phyloP scores from a whole-genome alignment of 2,888 invertebrate species.

The Aromia moschata region DNA sequence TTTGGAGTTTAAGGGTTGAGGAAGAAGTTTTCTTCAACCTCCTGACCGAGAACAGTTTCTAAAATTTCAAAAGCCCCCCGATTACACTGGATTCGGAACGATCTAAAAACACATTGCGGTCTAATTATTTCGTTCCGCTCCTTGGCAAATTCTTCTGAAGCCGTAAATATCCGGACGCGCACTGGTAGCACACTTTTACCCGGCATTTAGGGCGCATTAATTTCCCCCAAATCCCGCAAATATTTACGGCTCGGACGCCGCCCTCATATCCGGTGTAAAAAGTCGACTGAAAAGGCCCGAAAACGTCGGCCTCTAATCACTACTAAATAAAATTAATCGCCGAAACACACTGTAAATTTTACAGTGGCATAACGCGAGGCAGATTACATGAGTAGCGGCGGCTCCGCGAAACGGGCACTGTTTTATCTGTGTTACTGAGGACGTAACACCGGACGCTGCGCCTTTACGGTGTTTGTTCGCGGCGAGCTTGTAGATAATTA shows the following conservation, averaged over 20 bases:
- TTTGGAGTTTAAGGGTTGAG: no score
- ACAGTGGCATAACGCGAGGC: background rate
- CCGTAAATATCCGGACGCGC: conserved; percentile 5
- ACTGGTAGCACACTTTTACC: conserved; percentile 17
- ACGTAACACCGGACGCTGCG: no score
- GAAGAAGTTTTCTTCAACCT: no score
- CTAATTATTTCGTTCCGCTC: no score
- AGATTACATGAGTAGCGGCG: background rate
- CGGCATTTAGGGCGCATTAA: conserved; percentile 36
- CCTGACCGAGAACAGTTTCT: no score
- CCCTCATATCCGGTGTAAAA: conserved; percentile 39
- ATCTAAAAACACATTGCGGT: no score
- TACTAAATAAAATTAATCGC: conserved; percentile 40
- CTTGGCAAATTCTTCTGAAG: background rate
- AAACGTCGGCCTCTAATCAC: conserved; percentile 35
- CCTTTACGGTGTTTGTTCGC: no score
- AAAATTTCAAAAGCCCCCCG: no score
- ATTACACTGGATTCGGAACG: no score
- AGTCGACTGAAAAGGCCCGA: conserved; percentile 35
- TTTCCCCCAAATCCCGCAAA: conserved; percentile 40
- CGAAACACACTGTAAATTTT: conserved; percentile 10
- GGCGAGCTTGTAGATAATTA: no score
- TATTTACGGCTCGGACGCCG: conserved; percentile 38
- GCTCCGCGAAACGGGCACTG: no score
- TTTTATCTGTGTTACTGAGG: no score